Percentiles rank a stretch among this genome's conserved stretches.
Evolutionary conservation across 37 sponge, comb jelly and placozoan species (phyloP).

Genomic region (Crambe crambe): DNA sequence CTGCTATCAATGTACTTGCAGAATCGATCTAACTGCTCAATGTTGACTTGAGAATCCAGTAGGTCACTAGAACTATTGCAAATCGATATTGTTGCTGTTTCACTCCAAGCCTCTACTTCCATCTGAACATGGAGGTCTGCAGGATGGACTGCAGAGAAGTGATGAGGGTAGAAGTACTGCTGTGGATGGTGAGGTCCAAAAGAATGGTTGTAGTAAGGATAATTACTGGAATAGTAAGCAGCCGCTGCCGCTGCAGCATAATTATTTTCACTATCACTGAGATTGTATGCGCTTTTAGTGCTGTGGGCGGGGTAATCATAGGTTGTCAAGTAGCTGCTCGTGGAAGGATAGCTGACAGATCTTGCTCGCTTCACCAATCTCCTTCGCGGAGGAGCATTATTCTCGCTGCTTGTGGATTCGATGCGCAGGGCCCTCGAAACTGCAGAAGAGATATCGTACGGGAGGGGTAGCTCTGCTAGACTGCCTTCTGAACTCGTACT

Average conservation of each 20-base stretch:
- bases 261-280: background rate
- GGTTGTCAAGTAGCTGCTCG: slow-evolving; percentile 4
- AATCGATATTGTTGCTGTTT: background rate
- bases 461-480: slow-evolving; percentile 32
- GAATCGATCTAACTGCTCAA: slow-evolving; percentile 50
- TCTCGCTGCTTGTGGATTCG: slow-evolving; percentile 2
- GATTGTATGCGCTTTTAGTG: background rate
- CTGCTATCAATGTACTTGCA: slow-evolving; percentile 46
- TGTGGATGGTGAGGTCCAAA: background rate
- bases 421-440: slow-evolving; percentile 47
- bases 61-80: background rate
- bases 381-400: background rate
- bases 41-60: slow-evolving; percentile 8
- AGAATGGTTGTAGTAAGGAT: background rate
- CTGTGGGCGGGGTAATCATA: background rate
- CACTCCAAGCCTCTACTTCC: slow-evolving; percentile 24
- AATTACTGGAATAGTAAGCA: background rate
- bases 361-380: background rate
- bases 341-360: background rate
- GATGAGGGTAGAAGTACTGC: background rate
- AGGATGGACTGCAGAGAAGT: background rate
- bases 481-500: slow-evolving; percentile 26
- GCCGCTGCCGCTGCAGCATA: background rate
- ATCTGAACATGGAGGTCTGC: slow-evolving; percentile 2
- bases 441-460: slow-evolving; percentile 49